These are phyloP conservation scores for Gasteruption jaculator DNA, from an alignment of 2,888 invertebrate species.

Conservation along the genomic window DNA sequence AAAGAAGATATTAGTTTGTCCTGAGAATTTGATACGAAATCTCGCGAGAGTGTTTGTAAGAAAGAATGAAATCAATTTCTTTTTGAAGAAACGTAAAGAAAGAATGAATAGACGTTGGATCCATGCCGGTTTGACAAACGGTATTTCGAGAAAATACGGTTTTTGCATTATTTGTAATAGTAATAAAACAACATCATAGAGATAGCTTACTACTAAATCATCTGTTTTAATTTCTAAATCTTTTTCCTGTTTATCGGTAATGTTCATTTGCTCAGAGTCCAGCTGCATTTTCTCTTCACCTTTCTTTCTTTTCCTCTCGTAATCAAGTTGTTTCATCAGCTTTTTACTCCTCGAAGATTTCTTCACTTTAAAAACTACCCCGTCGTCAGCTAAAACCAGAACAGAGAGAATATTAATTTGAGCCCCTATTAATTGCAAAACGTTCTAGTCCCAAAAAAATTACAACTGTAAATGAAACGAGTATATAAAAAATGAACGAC, in stretches of 20 bases:
- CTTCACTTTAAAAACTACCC: constrained; percentile 90
- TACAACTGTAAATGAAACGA: background rate
- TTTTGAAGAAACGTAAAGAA: too few species aligned
- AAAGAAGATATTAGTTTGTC: too few species aligned
- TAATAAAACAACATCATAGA: constrained; percentile 48
- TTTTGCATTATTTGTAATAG: too few species aligned
- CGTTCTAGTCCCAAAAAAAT: background rate
- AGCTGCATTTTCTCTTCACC: constrained; percentile 52
- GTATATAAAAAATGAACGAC: constrained; percentile 1
- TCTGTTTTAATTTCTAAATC: constrained; percentile 67
- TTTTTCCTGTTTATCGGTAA: constrained; percentile 54
- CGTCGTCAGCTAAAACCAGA: constrained; percentile 65
- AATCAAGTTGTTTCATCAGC: constrained; percentile 78
- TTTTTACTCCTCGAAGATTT: constrained; percentile 92
- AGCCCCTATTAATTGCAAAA: constrained; percentile 1
- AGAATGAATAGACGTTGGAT: too few species aligned
- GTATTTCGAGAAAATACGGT: too few species aligned
- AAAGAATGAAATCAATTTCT: too few species aligned
- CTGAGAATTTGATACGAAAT: too few species aligned
- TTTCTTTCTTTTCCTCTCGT: constrained; percentile 65
- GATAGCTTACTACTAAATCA: constrained; percentile 63
- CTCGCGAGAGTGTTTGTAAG: too few species aligned
- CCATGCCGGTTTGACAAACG: too few species aligned
- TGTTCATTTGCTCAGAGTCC: constrained; percentile 47
- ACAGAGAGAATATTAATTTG: constrained; percentile 1